Conservation (phyloP, 2,797 vertebrate genomes). For the Liparis tanakae region DNA sequence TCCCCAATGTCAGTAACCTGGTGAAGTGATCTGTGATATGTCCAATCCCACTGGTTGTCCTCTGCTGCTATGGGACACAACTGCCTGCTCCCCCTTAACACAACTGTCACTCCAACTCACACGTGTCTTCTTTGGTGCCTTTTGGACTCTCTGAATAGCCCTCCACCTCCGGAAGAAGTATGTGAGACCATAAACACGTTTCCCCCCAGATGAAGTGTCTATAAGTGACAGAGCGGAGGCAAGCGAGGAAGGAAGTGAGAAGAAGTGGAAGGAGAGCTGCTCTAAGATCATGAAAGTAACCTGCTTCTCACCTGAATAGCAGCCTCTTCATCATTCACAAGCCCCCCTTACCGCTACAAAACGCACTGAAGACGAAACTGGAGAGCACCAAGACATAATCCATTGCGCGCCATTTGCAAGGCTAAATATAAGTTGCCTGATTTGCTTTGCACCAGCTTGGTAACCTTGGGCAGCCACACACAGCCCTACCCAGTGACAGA, state of each 20-base stretch:
- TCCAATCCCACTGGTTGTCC: slow-evolving; percentile 40
- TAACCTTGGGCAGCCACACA: slow-evolving; percentile 79
- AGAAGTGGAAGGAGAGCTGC: slow-evolving; percentile 27
- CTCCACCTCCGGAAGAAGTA: slow-evolving; percentile 49
- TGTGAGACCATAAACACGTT: slow-evolving; percentile 45
- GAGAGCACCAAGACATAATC: slow-evolving; percentile 85
- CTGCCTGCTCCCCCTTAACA: slow-evolving; percentile 28
- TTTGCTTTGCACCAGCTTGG: slow-evolving; percentile 73
- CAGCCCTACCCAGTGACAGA: slow-evolving; percentile 67
- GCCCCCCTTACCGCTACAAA: slow-evolving; percentile 63
- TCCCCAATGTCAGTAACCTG: slow-evolving; percentile 45
- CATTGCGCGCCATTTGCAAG: slow-evolving; percentile 78
- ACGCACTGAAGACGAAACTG: slow-evolving; percentile 83
- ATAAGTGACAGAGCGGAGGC: neutral
- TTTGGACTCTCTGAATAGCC: slow-evolving; percentile 57
- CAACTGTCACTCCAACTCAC: slow-evolving; percentile 50
- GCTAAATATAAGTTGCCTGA: slow-evolving; percentile 86
- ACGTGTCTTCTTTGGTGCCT: slow-evolving; percentile 54
- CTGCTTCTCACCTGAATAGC: slow-evolving; percentile 74
- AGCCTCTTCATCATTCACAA: slow-evolving; percentile 53
- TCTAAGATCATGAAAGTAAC: slow-evolving; percentile 53
- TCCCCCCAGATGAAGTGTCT: slow-evolving; percentile 5
- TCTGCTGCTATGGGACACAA: slow-evolving; percentile 31
- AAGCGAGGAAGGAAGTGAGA: slow-evolving; percentile 10
- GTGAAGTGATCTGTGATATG: slow-evolving; percentile 37